Evolutionary conservation across 2,113 vertebrate genomes (phyloP).

Genomic region (Caretta caretta): DNA sequence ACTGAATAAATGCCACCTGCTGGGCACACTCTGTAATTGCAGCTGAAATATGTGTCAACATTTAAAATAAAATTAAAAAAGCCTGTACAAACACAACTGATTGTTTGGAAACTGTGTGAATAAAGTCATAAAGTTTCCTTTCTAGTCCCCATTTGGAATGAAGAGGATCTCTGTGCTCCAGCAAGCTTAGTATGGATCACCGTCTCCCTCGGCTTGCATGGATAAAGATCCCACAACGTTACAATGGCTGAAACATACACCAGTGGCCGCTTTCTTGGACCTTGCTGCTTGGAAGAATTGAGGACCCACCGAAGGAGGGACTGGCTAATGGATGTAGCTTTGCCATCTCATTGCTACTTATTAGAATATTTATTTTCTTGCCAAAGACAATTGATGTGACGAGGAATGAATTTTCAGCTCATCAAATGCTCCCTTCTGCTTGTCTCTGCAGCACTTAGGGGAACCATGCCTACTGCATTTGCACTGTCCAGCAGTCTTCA

Average conservation of each 20-base stretch:
- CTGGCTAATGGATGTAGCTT: neutral
- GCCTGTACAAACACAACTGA: neutral
- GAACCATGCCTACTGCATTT: neutral
- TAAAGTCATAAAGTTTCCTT: neutral
- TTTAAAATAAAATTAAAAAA: neutral
- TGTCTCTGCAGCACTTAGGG: neutral
- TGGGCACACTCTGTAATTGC: neutral
- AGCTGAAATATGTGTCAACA: rapidly evolving
- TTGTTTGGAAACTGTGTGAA: neutral
- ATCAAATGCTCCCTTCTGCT: neutral
- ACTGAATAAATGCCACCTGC: neutral
- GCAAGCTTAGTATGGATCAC: neutral
- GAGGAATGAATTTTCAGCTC: neutral
- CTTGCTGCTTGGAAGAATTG: neutral
- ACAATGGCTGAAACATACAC: neutral
- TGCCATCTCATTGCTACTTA: neutral
- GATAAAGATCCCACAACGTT: neutral
- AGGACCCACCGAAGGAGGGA: neutral
- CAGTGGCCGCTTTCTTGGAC: neutral
- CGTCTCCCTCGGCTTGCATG: neutral
- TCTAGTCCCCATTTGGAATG: neutral
- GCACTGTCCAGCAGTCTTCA: neutral
- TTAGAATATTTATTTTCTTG: neutral
- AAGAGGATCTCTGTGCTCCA: neutral
- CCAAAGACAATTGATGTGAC: neutral